A percentile compares a stretch with the other conserved stretches of the same genome.
phyloP scores from a whole-genome alignment of 1,140 invertebrate genomes.

The Chionoecetes opilio region DNA sequence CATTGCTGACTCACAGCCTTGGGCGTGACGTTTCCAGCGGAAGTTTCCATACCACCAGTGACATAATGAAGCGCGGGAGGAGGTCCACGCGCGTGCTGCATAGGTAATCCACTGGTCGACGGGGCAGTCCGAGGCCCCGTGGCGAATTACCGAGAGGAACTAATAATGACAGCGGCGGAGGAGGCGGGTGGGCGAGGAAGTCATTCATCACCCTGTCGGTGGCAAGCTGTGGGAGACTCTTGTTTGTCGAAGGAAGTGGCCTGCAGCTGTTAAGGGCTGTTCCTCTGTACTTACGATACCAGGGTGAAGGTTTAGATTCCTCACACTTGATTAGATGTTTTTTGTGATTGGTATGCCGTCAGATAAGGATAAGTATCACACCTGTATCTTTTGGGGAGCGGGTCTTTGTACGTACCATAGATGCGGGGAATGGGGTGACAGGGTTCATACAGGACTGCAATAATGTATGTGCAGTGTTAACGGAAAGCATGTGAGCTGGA shows the following conservation, averaged over 20 bases:
- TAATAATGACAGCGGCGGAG: not conserved
- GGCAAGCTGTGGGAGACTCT: constrained; percentile 12
- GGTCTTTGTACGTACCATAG: not conserved
- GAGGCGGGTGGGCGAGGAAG: constrained; percentile 11
- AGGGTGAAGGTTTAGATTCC: not conserved
- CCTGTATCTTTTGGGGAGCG: not conserved
- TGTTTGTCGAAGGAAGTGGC: not conserved
- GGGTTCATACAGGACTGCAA: not conserved
- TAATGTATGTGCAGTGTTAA: not conserved
- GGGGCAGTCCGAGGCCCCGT: not conserved
- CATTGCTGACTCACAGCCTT: not conserved
- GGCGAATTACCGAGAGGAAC: constrained; percentile 22
- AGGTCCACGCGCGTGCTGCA: not conserved
- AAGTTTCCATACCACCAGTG: not conserved
- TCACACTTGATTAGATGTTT: not conserved
- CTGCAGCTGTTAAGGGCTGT: not conserved
- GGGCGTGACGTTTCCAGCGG: not conserved
- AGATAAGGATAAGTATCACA: not conserved
- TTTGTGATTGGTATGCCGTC: not conserved
- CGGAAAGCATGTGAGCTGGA: not conserved
- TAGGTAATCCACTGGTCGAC: not conserved
- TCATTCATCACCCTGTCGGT: not conserved
- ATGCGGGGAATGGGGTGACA: not conserved
- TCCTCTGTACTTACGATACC: not conserved
- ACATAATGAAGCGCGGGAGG: not conserved